Conservation (phyloP, 2,113 vertebrate genomes). For the Alligator sinensis region DNA sequence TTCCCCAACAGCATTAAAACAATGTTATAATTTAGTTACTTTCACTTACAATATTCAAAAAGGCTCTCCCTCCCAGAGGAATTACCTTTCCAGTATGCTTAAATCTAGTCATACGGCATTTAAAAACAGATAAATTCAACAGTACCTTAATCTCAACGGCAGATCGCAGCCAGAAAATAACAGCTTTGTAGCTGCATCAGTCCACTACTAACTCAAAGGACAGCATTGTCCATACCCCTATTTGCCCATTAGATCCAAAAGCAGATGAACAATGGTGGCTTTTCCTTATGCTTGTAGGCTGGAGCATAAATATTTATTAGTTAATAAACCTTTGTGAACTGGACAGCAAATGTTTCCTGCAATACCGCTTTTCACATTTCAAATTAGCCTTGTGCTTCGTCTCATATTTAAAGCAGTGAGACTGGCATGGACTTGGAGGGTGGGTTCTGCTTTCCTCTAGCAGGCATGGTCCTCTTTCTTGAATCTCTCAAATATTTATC, state of each 20-base stretch:
- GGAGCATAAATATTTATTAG: neutral
- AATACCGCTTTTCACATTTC: neutral
- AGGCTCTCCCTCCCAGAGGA: neutral
- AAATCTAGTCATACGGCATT: neutral
- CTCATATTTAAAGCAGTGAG: neutral
- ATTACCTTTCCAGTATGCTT: too few species aligned
- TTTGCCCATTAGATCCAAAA: rapidly evolving
- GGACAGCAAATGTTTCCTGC: neutral
- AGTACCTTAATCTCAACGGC: rapidly evolving
- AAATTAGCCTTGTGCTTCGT: neutral
- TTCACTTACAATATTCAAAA: neutral
- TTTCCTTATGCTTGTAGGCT: neutral
- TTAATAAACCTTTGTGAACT: neutral
- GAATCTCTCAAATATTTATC: too few species aligned
- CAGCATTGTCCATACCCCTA: rapidly evolving
- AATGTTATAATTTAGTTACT: too few species aligned
- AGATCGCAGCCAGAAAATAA: neutral
- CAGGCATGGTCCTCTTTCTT: too few species aligned
- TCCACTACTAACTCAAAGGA: neutral
- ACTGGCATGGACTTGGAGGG: too few species aligned
- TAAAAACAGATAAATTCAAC: neutral
- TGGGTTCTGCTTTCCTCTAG: too few species aligned
- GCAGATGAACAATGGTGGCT: neutral
- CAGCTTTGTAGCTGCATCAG: neutral
- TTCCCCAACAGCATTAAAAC: too few species aligned